Evolutionary conservation across 2,113 vertebrate species (phyloP).

Genomic region (Malurus elegans): DNA sequence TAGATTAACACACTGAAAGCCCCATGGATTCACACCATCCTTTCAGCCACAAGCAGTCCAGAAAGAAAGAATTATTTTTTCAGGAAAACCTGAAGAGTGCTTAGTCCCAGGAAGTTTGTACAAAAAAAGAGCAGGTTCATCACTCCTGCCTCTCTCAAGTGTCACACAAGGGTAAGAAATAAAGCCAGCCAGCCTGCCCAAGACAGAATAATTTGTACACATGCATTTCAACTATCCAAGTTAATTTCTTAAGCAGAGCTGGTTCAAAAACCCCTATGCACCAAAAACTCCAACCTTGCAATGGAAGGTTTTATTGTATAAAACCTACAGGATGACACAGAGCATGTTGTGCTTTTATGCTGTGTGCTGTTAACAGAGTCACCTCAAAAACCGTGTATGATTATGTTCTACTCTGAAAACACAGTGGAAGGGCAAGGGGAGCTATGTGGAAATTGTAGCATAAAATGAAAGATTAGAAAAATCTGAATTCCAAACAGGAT

Average conservation of each 20-base stretch:
- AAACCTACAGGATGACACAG: background rate
- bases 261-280: background rate
- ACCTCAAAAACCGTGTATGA: background rate
- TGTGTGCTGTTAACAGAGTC: background rate
- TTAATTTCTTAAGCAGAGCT: background rate
- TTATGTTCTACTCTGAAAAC: background rate
- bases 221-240: background rate
- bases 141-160: background rate
- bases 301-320: background rate
- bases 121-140: background rate
- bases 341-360: background rate
- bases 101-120: background rate
- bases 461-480: background rate
- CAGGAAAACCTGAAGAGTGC: background rate
- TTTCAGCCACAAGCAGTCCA: background rate
- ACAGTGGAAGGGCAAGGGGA: background rate
- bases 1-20: fast-evolving
- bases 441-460: background rate
- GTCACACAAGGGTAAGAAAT: background rate
- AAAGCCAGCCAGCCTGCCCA: background rate
- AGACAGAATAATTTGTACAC: background rate
- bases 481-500: background rate
- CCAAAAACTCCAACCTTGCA: background rate
- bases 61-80: background rate
- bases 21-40: background rate